These are phyloP conservation scores for Magallana gigas DNA, from an alignment of 1,140 invertebrate genomes.

Conservation along the genomic window DNA sequence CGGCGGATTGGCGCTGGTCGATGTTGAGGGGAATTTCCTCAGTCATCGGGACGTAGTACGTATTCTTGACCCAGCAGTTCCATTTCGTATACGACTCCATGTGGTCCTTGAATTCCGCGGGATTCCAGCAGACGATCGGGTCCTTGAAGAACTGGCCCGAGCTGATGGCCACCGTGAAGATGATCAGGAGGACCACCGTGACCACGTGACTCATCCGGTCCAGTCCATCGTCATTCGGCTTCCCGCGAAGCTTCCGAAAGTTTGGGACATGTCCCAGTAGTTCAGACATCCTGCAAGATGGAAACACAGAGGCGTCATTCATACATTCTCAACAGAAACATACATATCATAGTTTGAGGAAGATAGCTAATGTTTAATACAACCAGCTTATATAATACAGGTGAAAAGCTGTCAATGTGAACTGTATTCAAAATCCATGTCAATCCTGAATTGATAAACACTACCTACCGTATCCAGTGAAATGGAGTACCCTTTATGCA, in stretches of 20 bases:
- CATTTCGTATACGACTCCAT: constrained; percentile 85
- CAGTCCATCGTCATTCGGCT: constrained; percentile 64
- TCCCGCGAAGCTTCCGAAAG: constrained; percentile 56
- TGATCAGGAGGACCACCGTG: constrained; percentile 59
- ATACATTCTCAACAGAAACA: too few relatives aligned
- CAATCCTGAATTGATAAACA: too few relatives aligned
- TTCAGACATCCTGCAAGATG: constrained; percentile 51
- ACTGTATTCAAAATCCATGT: too few relatives aligned
- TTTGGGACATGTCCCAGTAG: constrained; percentile 56
- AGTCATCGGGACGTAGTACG: constrained; percentile 83
- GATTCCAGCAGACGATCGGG: constrained; percentile 76
- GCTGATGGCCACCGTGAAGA: constrained; percentile 65
- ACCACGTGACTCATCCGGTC: constrained; percentile 65
- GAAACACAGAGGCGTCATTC: too few relatives aligned
- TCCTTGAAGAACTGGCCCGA: constrained; percentile 79
- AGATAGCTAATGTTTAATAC: too few relatives aligned
- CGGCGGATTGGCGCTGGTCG: constrained; percentile 57
- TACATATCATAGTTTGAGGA: too few relatives aligned
- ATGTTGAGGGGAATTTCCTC: constrained; percentile 69
- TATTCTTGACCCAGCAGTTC: constrained; percentile 97
- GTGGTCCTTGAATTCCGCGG: constrained; percentile 62
- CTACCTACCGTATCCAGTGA: too few relatives aligned
- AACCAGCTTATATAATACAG: too few relatives aligned
- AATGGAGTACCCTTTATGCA: too few relatives aligned
- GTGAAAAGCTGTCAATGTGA: too few relatives aligned